Base-by-base conservation (phyloP, 2,797 vertebrate genomes). In the Pelodytes ibericus region DNA sequence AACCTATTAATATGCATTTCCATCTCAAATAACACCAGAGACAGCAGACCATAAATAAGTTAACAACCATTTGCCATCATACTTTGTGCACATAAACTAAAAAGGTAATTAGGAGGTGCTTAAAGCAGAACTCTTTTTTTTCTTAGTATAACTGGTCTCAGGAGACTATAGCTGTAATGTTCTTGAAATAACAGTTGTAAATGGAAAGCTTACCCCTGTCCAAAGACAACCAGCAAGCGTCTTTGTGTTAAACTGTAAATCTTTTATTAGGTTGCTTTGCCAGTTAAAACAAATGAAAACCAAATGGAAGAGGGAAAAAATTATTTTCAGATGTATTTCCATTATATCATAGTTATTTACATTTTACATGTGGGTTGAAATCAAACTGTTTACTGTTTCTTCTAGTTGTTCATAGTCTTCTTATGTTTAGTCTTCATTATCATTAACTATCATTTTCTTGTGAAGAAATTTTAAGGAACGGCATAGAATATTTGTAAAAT, bases 241-340 rank as follows among this genome's bases (percentile, higher is more conserved):
- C 79, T 79, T 86, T 85, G 83, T 85, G 86, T 88, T 87, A 88
- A 91, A 86, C 77, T 78, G 27, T 80, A 83, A 72, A 75, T 85
- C 80, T 85, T 89, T 87, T 85, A 88, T 84, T 86, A 83, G 84
- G 73, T 81, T 86, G 83, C 81, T 83, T 86, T 89, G 87, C 72
- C 62, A 72, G 83, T 89, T 85, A 81, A 85, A 86, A 84, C 77
- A 87, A 89, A 90, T 86, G 80, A 86, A 87, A 90, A 86, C 84
- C 85, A 90, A 89, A 89, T 85, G 84, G 84, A 64, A 64, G 66
- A 79, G 76, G 61, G 53, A 87, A 47, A 86, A 82, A 27, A 57
- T 25, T 26, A 51, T 61, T 47, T 70, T 84, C 78, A 87, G 74
- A 72, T 75, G 44, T 81, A 5, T 0, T 56, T 79, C 71, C 64